Evolutionary conservation across 2,113 vertebrate genomes (phyloP).

Genomic region (Arothron firmamentum): DNA sequence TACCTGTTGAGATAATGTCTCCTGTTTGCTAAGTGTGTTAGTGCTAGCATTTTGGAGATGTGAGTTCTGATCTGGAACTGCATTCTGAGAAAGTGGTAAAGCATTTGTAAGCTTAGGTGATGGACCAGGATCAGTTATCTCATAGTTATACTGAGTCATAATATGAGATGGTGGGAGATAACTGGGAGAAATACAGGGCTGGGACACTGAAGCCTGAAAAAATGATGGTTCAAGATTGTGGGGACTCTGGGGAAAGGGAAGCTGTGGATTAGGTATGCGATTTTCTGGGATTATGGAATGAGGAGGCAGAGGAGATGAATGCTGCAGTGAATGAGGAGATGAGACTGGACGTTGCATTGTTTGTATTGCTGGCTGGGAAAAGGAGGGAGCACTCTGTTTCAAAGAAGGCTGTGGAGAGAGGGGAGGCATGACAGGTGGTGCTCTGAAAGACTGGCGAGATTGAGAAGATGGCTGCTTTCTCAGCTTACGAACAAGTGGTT

Average conservation of each 20-base stretch:
- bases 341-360: constrained; percentile 59
- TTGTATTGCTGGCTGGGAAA: constrained; percentile 66
- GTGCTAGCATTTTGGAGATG: constrained; percentile 58
- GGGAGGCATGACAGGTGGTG: constrained; percentile 30
- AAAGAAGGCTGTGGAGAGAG: constrained; percentile 62
- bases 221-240: constrained; percentile 32
- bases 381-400: constrained; percentile 61
- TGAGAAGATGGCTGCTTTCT: constrained; percentile 61
- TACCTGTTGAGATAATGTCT: constrained; percentile 43
- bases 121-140: constrained; percentile 55
- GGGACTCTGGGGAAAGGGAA: constrained; percentile 52
- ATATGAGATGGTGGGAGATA: constrained; percentile 35
- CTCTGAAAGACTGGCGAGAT: constrained; percentile 69
- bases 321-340: constrained; percentile 46
- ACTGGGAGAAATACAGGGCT: constrained; percentile 27
- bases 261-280: constrained; percentile 52
- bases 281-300: constrained; percentile 52
- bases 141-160: constrained; percentile 57
- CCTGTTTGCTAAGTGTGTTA: constrained; percentile 44
- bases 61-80: constrained; percentile 54
- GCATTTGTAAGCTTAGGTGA: constrained; percentile 65
- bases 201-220: constrained; percentile 36
- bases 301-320: constrained; percentile 24
- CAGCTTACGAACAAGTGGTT: constrained; percentile 73
- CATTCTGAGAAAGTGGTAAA: constrained; percentile 56